phyloP scores from a whole-genome alignment of 2,888 invertebrate genomes.

The Odontomyia ornata region DNA sequence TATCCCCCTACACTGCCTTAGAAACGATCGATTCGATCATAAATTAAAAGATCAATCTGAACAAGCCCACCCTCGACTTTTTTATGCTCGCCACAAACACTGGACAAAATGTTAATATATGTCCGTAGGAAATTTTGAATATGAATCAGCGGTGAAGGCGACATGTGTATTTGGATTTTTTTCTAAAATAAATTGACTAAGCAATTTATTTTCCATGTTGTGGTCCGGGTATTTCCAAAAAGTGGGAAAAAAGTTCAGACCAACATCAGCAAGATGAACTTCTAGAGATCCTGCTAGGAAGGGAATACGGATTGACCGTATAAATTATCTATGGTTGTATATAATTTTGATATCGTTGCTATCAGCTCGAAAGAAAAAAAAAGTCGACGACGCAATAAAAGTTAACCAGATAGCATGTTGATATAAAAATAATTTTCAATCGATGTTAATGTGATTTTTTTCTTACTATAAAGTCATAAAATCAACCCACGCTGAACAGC shows the following conservation, averaged over 20 bases:
- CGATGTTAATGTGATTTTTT: neutral
- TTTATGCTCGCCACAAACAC: neutral
- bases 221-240: neutral
- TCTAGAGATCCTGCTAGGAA: neutral
- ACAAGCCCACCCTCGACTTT: neutral
- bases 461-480: constrained; percentile 20
- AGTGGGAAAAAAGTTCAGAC: neutral
- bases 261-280: neutral
- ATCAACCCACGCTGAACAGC: neutral
- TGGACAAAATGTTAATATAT: neutral
- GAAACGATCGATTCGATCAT: neutral
- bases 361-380: neutral
- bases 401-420: neutral
- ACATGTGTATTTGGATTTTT: neutral
- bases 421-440: constrained; percentile 5
- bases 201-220: neutral
- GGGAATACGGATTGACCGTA: neutral
- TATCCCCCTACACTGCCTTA: neutral
- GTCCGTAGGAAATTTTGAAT: neutral
- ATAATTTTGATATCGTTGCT: neutral
- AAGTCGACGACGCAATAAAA: neutral
- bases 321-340: neutral
- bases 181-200: neutral
- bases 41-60: neutral
- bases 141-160: neutral